phyloP scores from a whole-genome alignment of 2,113 vertebrate species.

The Scartelaos histophorus region DNA sequence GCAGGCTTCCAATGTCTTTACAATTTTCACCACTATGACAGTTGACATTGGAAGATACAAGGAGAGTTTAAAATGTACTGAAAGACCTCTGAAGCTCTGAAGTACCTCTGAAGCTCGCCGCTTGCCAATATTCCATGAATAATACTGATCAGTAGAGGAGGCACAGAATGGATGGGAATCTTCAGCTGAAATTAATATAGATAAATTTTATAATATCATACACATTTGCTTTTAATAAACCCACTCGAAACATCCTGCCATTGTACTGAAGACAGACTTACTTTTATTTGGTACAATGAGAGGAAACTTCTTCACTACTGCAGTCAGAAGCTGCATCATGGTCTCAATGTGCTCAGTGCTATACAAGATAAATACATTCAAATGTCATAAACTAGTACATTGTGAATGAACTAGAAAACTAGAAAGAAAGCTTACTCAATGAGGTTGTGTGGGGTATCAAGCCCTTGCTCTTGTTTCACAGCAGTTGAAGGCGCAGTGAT shows the following conservation, averaged over 20 bases:
- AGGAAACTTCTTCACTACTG: conserved; percentile 92
- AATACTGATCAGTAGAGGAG: conserved; percentile 90
- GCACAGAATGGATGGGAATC: conserved; percentile 91
- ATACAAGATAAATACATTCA: conserved; percentile 1
- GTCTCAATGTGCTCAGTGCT: conserved; percentile 93
- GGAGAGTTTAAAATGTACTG: background rate
- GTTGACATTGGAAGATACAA: background rate
- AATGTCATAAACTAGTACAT: background rate
- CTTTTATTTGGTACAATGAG: conserved; percentile 90
- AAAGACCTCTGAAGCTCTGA: background rate
- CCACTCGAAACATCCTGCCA: background rate
- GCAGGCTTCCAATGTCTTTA: background rate
- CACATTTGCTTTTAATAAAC: background rate
- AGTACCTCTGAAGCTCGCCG: conserved; percentile 93
- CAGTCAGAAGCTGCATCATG: conserved; percentile 91
- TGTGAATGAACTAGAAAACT: background rate
- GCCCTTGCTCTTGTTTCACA: conserved; percentile 90
- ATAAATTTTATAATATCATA: background rate
- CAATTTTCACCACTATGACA: background rate
- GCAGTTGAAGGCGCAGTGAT: conserved; percentile 73
- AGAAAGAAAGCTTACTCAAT: conserved; percentile 82
- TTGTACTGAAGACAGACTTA: conserved; percentile 67
- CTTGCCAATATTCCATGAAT: conserved; percentile 97
- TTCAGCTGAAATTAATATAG: conserved; percentile 74
- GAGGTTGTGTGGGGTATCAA: conserved; percentile 83